A percentile compares a stretch with the other conserved stretches of the same genome.
phyloP scores from a whole-genome alignment of 2,113 vertebrate species.

The mouse (Mus musculus) region DNA sequence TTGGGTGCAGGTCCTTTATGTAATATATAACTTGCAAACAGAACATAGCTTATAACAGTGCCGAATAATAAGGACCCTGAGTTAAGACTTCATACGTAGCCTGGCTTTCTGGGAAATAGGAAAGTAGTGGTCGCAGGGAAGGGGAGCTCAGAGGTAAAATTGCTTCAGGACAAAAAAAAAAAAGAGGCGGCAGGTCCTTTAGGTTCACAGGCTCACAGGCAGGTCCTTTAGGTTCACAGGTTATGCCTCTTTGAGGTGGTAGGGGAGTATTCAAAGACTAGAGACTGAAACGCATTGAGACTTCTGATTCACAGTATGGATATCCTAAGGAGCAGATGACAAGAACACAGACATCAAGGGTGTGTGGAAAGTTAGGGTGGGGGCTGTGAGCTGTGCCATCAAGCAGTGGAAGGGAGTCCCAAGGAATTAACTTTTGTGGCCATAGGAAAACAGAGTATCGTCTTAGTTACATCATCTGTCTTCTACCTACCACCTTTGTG shows the following conservation, averaged over 20 bases:
- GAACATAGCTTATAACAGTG: not conserved
- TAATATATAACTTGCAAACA: not conserved
- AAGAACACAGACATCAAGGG: not conserved
- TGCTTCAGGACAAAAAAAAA: not conserved
- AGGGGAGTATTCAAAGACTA: not conserved
- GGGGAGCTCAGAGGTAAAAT: not conserved
- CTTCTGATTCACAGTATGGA: not conserved
- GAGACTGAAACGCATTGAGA: not conserved
- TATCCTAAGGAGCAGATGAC: rapidly evolving
- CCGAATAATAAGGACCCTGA: not conserved
- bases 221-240: not conserved
- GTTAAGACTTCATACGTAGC: not conserved
- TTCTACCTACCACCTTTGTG: not conserved
- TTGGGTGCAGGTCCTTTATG: not conserved
- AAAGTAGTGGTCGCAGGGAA: not conserved
- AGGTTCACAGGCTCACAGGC: not conserved
- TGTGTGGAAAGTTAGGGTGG: not conserved
- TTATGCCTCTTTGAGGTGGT: not conserved
- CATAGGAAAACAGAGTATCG: rapidly evolving
- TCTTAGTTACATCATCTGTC: rapidly evolving
- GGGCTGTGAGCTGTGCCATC: not conserved
- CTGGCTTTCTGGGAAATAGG: not conserved
- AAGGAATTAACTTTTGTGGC: not conserved
- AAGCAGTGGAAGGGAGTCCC: too few relatives aligned
- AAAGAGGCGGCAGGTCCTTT: not conserved